Base-by-base conservation (phyloP, 2,113 vertebrate genomes). In the Cyphomyrus plagiostoma region DNA sequence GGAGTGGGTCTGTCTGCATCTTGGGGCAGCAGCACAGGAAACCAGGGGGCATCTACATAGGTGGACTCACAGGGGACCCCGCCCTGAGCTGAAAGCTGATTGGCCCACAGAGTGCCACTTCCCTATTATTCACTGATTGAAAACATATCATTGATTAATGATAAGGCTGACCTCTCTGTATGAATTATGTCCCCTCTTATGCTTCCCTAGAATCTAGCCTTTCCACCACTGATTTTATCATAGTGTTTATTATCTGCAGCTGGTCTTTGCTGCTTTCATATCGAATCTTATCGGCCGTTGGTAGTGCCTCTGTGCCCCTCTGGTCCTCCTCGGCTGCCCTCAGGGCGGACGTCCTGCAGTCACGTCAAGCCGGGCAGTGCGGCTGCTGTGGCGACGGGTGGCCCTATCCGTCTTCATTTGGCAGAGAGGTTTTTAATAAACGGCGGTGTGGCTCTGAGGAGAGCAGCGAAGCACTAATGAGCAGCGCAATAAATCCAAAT, bases 401-500 rank as follows among this genome's bases (percentile, higher is more conserved):
- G 91, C 92, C 92, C 86, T 91, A 94, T 96, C 91, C 66, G 90
- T 95, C 95, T 95, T 95, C 85, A 91, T 96, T 95, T 93, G 21
- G 86, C 80, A 50, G 52, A 88, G 89, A 39, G 88, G 91, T 91
- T 92, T 94, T 94, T 95, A 91, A 93, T 96, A 93, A 95, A 89
- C 90, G 23, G 86, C 62, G 86, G 88, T 88, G 88, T 88, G 91
- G 92, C 93, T 92, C 94, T 91, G 91, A 80, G 26, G 91, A 90
- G 91, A 66, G 91, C 86, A 84, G 90, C 88, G 90, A 83, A 90
- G 88, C 88, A 42, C 92, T 92, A 89, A 90, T 90, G 92, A 90
- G 23, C 48, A 39, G 50, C 89, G 77, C 92, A 93, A 95, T 95
- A 93, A 94, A 94, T 95, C 93, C 92, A 93, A 93, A 95, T 95